Evolutionary conservation across 2,113 vertebrate genomes (phyloP).

Genomic region (Tupaia tana): DNA sequence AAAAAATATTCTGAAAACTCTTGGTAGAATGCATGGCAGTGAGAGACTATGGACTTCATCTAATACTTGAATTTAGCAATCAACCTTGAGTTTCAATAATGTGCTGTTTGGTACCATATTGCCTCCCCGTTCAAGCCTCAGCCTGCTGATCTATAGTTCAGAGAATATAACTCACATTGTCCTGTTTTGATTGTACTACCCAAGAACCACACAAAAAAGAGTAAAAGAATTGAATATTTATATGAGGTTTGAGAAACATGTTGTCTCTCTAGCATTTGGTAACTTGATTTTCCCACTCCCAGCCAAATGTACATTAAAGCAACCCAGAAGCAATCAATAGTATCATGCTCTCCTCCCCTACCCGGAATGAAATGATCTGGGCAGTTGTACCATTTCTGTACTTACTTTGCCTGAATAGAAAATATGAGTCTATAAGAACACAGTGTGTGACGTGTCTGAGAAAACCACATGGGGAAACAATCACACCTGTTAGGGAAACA

Average conservation of each 20-base stretch:
- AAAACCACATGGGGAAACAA: not conserved
- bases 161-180: not conserved
- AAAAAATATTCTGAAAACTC: constrained; percentile 12
- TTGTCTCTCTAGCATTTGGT: not conserved
- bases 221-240: not conserved
- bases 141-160: not conserved
- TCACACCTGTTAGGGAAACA: constrained; percentile 1
- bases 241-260: not conserved
- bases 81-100: not conserved
- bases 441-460: not conserved
- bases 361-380: constrained; percentile 5
- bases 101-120: not conserved
- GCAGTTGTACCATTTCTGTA: not conserved
- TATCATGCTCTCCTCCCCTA: not conserved
- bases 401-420: not conserved
- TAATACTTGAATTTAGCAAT: not conserved
- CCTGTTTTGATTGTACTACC: not conserved
- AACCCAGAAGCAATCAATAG: not conserved
- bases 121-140: not conserved
- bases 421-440: not conserved
- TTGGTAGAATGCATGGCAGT: not conserved
- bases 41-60: not conserved
- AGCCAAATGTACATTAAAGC: not conserved
- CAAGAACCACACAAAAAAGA: not conserved
- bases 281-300: not conserved